These are phyloP conservation scores for Agelaius phoeniceus DNA, from an alignment of 2,113 vertebrate genomes.

Conservation along the genomic window DNA sequence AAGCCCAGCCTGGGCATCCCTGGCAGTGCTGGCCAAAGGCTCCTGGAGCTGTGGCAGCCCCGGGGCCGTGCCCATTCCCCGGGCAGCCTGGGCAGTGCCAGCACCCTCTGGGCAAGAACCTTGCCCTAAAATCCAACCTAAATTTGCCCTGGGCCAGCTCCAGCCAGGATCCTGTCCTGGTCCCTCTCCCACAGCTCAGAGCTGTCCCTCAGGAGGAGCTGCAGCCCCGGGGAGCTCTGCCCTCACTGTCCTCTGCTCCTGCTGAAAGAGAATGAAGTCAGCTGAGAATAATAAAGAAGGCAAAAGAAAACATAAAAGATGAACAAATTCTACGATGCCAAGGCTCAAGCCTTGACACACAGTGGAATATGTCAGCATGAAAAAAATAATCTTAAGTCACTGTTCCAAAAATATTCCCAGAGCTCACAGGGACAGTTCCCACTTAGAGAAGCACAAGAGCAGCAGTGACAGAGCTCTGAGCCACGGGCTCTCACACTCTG, in stretches of 20 bases:
- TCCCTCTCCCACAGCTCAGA: not conserved
- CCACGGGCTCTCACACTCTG: not conserved
- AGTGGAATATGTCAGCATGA: not conserved
- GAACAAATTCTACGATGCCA: not conserved
- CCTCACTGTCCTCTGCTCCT: not conserved
- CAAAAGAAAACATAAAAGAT: not conserved
- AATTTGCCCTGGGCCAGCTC: not conserved
- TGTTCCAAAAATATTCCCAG: not conserved
- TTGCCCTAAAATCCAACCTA: fast-evolving
- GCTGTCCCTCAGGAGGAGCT: not conserved
- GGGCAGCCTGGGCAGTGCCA: not conserved
- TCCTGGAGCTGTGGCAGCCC: not conserved
- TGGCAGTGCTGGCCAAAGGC: not conserved
- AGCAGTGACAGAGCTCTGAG: not conserved
- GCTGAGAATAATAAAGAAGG: not conserved
- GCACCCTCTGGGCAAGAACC: not conserved
- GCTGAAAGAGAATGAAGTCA: not conserved
- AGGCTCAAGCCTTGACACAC: not conserved
- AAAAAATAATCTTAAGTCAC: not conserved
- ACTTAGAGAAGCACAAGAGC: not conserved
- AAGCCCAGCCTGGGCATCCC: not conserved
- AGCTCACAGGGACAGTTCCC: not conserved
- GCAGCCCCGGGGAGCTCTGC: not conserved
- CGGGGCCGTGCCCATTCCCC: not conserved
- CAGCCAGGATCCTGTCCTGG: not conserved